Percentiles rank a stretch among this genome's conserved stretches.
Conservation (phyloP, 1,140 invertebrate genomes). For the Apis mellifera region DNA sequence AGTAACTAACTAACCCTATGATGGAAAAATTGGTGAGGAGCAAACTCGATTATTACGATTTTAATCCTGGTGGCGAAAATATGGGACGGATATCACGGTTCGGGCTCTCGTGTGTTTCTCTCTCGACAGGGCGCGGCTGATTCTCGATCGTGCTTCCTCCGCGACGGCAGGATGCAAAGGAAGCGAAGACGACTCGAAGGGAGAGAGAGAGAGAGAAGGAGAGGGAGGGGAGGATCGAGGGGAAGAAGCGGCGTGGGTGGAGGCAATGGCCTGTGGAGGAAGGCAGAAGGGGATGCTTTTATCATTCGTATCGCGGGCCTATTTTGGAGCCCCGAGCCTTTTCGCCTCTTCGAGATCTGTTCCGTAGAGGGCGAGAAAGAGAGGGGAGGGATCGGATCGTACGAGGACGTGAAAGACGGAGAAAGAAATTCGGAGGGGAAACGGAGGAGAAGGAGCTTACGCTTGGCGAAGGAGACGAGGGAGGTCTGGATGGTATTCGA, state of each 20-base stretch:
- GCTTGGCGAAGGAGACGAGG: constrained; percentile 61
- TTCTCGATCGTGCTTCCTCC: constrained; percentile 44
- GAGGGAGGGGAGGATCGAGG: not conserved
- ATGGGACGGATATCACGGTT: constrained; percentile 6
- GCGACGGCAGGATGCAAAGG: constrained; percentile 16
- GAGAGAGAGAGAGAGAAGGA: not conserved
- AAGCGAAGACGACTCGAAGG: constrained; percentile 27
- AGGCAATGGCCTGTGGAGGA: constrained; percentile 4
- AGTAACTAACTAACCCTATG: too few species aligned
- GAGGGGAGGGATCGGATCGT: constrained; percentile 42
- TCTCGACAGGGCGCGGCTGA: constrained; percentile 58
- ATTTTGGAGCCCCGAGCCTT: constrained; percentile 59
- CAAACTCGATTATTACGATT: not conserved
- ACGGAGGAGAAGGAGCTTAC: constrained; percentile 44
- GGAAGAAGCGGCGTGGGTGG: constrained; percentile 12
- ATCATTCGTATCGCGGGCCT: constrained; percentile 67
- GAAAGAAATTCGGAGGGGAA: constrained; percentile 32
- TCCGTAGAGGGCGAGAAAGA: constrained; percentile 43
- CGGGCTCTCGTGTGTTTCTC: not conserved
- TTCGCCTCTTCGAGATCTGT: constrained; percentile 55
- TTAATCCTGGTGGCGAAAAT: not conserved
- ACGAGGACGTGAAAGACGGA: constrained; percentile 12
- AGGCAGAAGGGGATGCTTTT: constrained; percentile 49
- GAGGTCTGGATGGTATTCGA: constrained; percentile 76
- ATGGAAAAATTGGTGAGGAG: too few species aligned